Percentiles rank a stretch among this genome's conserved stretches.
Conservation (phyloP, 1,140 invertebrate species). For the Bombyx mori region ASM3026992v2 NC_085117.1:14813001-14813500, state of each 20-base stretch:
- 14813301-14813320: constrained; percentile 99
- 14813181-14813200: constrained; percentile 78
- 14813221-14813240: constrained; percentile 95
- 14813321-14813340: constrained; percentile 97
- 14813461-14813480: constrained; percentile 99
- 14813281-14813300: constrained; percentile 98
- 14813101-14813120: constrained; percentile 55
- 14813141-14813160: constrained; percentile 43
- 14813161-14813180: constrained; percentile 24
- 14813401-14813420: constrained; percentile 98
- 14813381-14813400: constrained; percentile 96
- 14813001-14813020: constrained; percentile 61
- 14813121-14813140: constrained; percentile 36
- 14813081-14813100: constrained; percentile 58
- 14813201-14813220: constrained; percentile 99
- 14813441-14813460: constrained; percentile 99
- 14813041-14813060: constrained; percentile 48
- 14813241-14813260: constrained; percentile 99
- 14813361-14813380: constrained; percentile 97
- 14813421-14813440: constrained; percentile 99
- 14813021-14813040: constrained; percentile 68
- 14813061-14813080: constrained; percentile 52
- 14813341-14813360: constrained; percentile 98
- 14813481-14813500: constrained; percentile 99
- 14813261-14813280: constrained; percentile 97